Evolutionary conservation across 2,888 invertebrate genomes (phyloP), one percentile per base, ranked within the genome.

Genomic region (Drosophila niveifrons): DNA sequence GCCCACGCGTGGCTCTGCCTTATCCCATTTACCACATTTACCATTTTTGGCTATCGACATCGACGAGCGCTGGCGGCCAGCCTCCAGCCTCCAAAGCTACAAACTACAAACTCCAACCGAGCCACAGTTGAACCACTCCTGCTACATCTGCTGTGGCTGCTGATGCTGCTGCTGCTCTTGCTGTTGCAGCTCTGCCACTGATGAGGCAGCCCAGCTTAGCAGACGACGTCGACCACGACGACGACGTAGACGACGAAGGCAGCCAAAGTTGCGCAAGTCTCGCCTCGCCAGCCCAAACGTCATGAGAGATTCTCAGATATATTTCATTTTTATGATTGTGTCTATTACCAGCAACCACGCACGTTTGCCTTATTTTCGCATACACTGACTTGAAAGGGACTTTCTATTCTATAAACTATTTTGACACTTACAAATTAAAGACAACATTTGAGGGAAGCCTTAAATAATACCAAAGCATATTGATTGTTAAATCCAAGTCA

Each of bases 281-380:
- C 46, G 77, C 79, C 72, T 73, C 58, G 72, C 79, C 80, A 72
- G 71, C 53, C 57, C 52, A 64, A 86, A 67, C 83, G 75, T 81
- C 86, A 83, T 88, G 85, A 82, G 75, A 86, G 86, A 86, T 86
- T 86, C 86, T 88, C 88, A 85, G 85, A 88, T 85, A 86, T 88
- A 86, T 88, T 88, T 86, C 86, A 88, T 87, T 87, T 88, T 86
- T 86, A 86, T 86, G 86, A 86, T 86, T 86, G 86, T 88, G 86
- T 86, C 88, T 86, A 84, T 88, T 86, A 88, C 87, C 80, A 86
- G 75, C 88, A 74, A 87, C 86, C 86, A 86, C 86, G 86, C 86
- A 86, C 84, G 82, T 82, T 87, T 71, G 86, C 86, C 78, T 83
- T 76, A 80, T 69, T 76, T 70, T 70, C 23, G 29, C 10, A 53